phyloP scores from a whole-genome alignment of 2,888 invertebrate species.

The Endomychus coccineus region DNA sequence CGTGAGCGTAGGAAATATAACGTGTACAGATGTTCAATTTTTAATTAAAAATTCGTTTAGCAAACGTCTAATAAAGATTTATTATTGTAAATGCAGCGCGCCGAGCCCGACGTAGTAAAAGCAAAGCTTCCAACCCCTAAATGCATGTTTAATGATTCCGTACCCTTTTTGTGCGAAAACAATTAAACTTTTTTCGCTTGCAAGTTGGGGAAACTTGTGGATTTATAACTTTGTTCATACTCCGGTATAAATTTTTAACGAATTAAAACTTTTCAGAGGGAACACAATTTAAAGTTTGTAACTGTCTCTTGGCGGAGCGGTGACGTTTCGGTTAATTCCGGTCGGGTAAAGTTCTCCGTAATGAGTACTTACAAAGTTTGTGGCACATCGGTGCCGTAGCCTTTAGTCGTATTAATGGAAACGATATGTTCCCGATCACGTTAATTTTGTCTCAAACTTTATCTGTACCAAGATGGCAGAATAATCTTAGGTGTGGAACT shows the following conservation, averaged over 20 bases:
- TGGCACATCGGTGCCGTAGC: constrained; percentile 7
- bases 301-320: constrained; percentile 24
- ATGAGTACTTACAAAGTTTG: constrained; percentile 14
- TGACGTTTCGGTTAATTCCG: constrained; percentile 27
- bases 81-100: too few relatives aligned
- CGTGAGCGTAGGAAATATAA: too few relatives aligned
- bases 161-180: constrained; percentile 25
- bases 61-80: too few relatives aligned
- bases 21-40: too few relatives aligned
- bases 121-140: constrained; percentile 18
- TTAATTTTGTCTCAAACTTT: too few relatives aligned
- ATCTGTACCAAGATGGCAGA: too few relatives aligned
- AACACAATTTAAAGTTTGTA: constrained; percentile 35
- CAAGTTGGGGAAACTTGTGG: constrained; percentile 24
- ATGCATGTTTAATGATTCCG: constrained; percentile 34
- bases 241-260: constrained; percentile 40
- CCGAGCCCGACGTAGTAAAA: too few relatives aligned
- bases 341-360: constrained; percentile 11
- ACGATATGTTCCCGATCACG: too few relatives aligned
- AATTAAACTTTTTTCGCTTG: constrained; percentile 30
- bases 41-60: too few relatives aligned
- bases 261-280: constrained; percentile 37
- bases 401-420: too few relatives aligned
- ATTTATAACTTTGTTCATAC: constrained; percentile 32
- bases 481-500: too few relatives aligned